phyloP scores from a whole-genome alignment of 1,140 invertebrate genomes.

The Cydia amplana region DNA sequence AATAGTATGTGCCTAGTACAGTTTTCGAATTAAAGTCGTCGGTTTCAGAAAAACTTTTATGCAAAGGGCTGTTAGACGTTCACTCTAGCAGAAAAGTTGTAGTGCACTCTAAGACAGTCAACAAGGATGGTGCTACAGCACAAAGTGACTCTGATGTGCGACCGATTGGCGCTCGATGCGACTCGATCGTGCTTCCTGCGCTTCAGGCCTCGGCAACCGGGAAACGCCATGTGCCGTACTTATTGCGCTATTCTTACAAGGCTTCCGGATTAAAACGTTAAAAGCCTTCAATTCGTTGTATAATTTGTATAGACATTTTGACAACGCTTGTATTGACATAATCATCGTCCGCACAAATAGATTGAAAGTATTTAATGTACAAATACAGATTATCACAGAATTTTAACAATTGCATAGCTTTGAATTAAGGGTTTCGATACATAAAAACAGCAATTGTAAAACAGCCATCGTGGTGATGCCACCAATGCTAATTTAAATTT shows the following conservation, averaged over 20 bases:
- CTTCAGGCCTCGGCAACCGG: conserved; percentile 36
- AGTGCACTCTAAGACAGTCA: conserved; percentile 25
- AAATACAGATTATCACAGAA: background rate
- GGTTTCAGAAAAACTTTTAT: background rate
- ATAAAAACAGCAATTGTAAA: background rate
- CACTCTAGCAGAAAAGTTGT: conserved; percentile 1
- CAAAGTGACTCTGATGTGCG: conserved; percentile 55
- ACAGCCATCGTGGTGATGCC: background rate
- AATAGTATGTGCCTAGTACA: no score
- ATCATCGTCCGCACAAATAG: no score
- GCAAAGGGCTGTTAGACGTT: conserved; percentile 3
- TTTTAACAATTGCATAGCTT: background rate
- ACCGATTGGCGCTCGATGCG: conserved; percentile 54
- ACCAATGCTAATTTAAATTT: no score
- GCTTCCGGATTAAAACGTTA: conserved; percentile 13
- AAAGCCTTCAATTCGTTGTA: background rate
- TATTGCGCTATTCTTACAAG: conserved; percentile 22
- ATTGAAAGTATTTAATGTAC: no score
- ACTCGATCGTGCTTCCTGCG: conserved; percentile 59
- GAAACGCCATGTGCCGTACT: conserved; percentile 36
- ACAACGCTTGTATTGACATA: background rate
- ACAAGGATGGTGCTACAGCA: conserved; percentile 20
- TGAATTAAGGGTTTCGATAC: background rate
- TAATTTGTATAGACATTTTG: background rate
- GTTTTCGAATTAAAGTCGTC: background rate